Evolutionary conservation across 2,888 invertebrate genomes (phyloP).

Genomic region (Sphaerophoria taeniata): DNA sequence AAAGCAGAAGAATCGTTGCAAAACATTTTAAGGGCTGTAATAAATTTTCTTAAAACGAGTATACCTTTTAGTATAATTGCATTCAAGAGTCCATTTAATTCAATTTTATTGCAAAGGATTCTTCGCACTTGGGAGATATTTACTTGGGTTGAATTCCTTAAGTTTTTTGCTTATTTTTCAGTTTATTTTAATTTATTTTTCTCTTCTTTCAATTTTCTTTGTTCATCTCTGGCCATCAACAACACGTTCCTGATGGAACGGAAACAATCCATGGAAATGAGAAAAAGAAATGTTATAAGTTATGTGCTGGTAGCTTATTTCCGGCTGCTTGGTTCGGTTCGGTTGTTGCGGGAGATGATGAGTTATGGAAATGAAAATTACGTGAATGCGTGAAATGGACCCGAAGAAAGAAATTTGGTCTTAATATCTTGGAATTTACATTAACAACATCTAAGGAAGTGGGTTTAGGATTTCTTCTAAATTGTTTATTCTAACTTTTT

Average conservation of each 20-base stretch:
- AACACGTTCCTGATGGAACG: constrained; percentile 48
- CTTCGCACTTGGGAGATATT: constrained; percentile 65
- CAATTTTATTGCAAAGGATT: constrained; percentile 73
- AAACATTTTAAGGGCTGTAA: constrained; percentile 62
- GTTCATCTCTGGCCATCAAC: not conserved
- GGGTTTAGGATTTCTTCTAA: not conserved
- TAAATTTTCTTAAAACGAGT: constrained; percentile 72
- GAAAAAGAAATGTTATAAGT: constrained; percentile 62
- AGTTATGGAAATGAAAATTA: constrained; percentile 68
- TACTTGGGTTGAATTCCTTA: constrained; percentile 54
- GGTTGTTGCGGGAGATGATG: no score
- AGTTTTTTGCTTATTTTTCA: no score
- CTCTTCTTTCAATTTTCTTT: not conserved
- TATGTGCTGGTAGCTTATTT: constrained; percentile 52
- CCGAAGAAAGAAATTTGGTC: not conserved
- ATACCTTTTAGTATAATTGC: constrained; percentile 74
- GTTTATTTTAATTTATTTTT: constrained; percentile 4
- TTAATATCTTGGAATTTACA: not conserved
- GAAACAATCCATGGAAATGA: constrained; percentile 62
- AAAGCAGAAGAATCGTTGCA: constrained; percentile 67
- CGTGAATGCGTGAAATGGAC: constrained; percentile 57
- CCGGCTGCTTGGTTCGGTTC: constrained; percentile 43
- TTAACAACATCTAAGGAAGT: not conserved
- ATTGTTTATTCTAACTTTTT: not conserved
- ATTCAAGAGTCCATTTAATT: constrained; percentile 74